Conservation (phyloP, 2,113 vertebrate species). For the Urocynchramus pylzowi region DNA sequence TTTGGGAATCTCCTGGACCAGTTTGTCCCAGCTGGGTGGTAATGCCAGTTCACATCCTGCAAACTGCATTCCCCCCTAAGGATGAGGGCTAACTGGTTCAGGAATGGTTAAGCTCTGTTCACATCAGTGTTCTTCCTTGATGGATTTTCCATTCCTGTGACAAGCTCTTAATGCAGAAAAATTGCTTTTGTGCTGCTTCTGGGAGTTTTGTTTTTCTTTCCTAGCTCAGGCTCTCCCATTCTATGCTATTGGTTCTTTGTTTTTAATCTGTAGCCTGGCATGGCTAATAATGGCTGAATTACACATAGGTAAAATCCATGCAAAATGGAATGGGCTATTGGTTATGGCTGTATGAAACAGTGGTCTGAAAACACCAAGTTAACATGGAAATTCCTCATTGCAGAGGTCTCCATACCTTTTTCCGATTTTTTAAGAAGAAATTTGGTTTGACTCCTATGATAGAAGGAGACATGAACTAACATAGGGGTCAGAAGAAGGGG, state of each 20-base stretch:
- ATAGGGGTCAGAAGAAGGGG: not conserved
- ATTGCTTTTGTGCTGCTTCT: not conserved
- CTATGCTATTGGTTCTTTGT: not conserved
- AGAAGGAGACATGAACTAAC: not conserved
- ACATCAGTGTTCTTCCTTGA: not conserved
- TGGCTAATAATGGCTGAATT: not conserved
- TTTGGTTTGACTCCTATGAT: rapidly evolving
- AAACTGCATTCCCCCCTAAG: not conserved
- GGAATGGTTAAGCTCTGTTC: not conserved
- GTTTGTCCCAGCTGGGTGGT: not conserved
- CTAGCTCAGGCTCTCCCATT: not conserved
- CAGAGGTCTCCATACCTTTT: not conserved
- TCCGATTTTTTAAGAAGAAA: not conserved
- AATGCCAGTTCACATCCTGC: not conserved
- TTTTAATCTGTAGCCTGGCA: not conserved
- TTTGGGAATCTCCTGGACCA: not conserved
- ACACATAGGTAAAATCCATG: not conserved
- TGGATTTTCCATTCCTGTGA: not conserved
- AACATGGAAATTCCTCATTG: not conserved
- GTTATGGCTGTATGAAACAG: not conserved
- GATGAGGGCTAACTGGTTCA: not conserved
- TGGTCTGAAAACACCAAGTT: not conserved
- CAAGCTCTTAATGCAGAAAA: not conserved
- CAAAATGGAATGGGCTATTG: not conserved
- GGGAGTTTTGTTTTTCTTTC: not conserved